phyloP scores from a whole-genome alignment of 1,140 invertebrate genomes.

The Leucophenga varia region DNA sequence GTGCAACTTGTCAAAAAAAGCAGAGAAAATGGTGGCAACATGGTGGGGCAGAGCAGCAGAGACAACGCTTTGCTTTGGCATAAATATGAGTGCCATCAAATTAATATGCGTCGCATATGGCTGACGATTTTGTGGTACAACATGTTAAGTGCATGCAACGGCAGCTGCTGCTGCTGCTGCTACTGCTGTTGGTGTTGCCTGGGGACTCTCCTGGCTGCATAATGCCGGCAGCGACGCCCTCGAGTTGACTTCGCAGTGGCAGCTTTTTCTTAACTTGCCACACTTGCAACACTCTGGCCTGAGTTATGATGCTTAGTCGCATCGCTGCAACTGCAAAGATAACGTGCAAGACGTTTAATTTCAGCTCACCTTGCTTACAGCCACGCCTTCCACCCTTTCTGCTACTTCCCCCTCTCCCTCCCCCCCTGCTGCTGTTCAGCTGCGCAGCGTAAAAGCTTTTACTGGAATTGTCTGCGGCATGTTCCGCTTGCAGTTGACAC shows the following conservation, averaged over 20 bases:
- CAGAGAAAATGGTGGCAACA: conserved; percentile 4
- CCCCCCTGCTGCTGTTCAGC: too few relatives aligned
- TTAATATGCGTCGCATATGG: conserved; percentile 52
- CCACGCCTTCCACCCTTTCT: too few relatives aligned
- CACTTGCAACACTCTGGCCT: conserved; percentile 13
- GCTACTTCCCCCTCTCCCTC: too few relatives aligned
- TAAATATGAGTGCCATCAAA: conserved; percentile 54
- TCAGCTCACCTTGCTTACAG: too few relatives aligned
- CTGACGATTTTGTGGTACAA: conserved; percentile 52
- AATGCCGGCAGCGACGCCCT: conserved; percentile 34
- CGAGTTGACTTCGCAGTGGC: conserved; percentile 23
- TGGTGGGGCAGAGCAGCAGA: background rate
- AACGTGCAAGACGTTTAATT: conserved; percentile 29
- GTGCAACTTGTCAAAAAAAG: conserved; percentile 49
- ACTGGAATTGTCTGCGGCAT: too few relatives aligned
- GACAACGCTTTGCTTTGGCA: conserved; percentile 31
- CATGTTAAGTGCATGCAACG: conserved; percentile 48
- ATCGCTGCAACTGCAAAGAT: conserved; percentile 17
- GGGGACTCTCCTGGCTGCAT: conserved; percentile 28
- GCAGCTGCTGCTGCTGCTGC: conserved; percentile 19
- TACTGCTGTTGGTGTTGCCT: too few relatives aligned
- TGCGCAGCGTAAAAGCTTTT: conserved; percentile 39
- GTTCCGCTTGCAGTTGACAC: conserved; percentile 19
- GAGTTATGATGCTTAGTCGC: conserved; percentile 49
- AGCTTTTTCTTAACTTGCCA: conserved; percentile 9